These are phyloP conservation scores for Pogonus chalceus DNA, from an alignment of 1,140 invertebrate species.

Conservation along the genomic window DNA sequence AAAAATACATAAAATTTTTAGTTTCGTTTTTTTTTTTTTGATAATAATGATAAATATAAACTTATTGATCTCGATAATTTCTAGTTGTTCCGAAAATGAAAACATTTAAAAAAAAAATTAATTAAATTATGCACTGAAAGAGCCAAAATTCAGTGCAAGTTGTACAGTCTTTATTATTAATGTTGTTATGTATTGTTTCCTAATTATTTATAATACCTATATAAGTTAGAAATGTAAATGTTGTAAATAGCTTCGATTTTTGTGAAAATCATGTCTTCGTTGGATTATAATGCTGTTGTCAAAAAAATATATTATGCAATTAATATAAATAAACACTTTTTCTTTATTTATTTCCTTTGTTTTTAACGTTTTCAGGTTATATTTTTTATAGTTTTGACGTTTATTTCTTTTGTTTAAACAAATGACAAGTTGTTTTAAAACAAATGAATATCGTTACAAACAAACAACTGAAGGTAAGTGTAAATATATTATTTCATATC, in stretches of 20 bases:
- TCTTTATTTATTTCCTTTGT: too few species aligned
- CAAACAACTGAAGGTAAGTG: too few species aligned
- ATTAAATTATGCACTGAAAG: background rate
- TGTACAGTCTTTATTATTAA: background rate
- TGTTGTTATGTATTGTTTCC: conserved; percentile 6
- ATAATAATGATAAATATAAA: background rate
- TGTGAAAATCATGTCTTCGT: background rate
- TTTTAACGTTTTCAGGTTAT: too few species aligned
- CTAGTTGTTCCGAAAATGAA: conserved; percentile 1
- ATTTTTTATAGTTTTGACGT: too few species aligned
- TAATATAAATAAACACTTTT: background rate
- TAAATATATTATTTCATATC: too few species aligned
- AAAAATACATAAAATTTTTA: too few species aligned
- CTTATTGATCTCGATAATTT: background rate
- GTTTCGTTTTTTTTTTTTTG: background rate
- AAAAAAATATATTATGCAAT: background rate
- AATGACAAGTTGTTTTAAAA: too few species aligned
- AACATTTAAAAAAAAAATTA: background rate
- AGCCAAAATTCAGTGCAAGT: background rate
- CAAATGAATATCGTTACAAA: too few species aligned
- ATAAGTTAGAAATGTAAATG: background rate
- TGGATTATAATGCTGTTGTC: conserved; percentile 2
- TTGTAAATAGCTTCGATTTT: conserved; percentile 3
- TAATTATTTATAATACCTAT: conserved; percentile 4
- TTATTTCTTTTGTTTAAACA: too few species aligned